A percentile compares a stretch with the other conserved stretches of the same genome.
phyloP scores from a whole-genome alignment of 2,888 invertebrate species.

The Thera britannica region DNA sequence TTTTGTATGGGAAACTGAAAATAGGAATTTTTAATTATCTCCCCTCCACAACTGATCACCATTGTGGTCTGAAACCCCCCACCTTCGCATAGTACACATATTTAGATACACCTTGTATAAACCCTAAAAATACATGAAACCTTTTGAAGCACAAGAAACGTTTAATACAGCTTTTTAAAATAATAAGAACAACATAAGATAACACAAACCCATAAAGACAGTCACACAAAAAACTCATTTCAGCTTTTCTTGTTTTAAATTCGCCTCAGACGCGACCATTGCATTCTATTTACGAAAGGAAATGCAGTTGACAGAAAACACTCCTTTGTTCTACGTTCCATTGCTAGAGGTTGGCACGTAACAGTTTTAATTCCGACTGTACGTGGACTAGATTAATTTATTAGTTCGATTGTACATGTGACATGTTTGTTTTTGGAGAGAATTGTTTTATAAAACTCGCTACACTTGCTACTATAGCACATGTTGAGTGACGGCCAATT shows the following conservation, averaged over 20 bases:
- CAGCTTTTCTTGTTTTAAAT: slow-evolving; percentile 56
- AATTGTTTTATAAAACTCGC: slow-evolving; percentile 1
- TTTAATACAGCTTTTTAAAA: slow-evolving; percentile 14
- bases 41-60: too few species aligned
- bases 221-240: slow-evolving; percentile 48
- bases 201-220: slow-evolving; percentile 45
- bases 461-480: too few species aligned
- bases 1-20: too few species aligned
- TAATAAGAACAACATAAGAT: slow-evolving; percentile 29
- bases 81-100: too few species aligned
- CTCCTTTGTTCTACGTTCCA: slow-evolving; percentile 68
- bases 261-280: slow-evolving; percentile 59
- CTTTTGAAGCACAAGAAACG: background rate
- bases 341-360: slow-evolving; percentile 47
- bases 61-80: too few species aligned
- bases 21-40: too few species aligned
- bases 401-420: slow-evolving; percentile 34
- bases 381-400: slow-evolving; percentile 42
- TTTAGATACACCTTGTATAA: too few species aligned
- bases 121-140: too few species aligned
- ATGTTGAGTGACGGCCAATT: too few species aligned
- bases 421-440: background rate
- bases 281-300: slow-evolving; percentile 75
- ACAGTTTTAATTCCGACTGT: slow-evolving; percentile 44
- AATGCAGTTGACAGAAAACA: slow-evolving; percentile 75